Evolutionary conservation across 2,797 vertebrate species (phyloP), one percentile per base, ranked within the genome.

Genomic region (Hydrocynus forskahlii): DNA sequence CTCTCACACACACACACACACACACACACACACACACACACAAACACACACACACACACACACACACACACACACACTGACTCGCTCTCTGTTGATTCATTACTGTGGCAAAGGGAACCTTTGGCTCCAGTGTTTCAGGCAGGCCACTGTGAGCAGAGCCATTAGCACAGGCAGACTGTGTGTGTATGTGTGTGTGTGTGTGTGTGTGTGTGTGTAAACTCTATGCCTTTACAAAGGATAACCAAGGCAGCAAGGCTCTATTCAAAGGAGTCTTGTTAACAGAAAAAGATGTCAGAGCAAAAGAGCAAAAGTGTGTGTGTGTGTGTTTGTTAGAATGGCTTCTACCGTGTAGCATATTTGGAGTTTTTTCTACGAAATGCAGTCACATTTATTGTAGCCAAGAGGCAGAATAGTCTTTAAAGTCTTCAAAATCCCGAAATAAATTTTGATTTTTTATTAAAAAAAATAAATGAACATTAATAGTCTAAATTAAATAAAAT

Each of bases 181-280:
- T 35, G 5, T 48, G 40, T 21, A 45, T 57, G 60, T 23, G n/a
- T 12, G 21, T 38, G 5, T 77, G 59, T 62, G n/a, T 62, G 40
- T 73, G 10, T 64, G 72, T 59, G 54, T 74, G 73, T 38, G 25
- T 60, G 48, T 72, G 63, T 74, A 68, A 40, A 40, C 25, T 45
- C 62, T 35, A 7, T 62, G 29, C 35, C 23, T 78, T 74, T 82
- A 35, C 62, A 82, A 67, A 64, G 54, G 52, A 35, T 29, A 64
- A 5, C 69, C 60, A 74, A n/a, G 57, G 62, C 50, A 66, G 69
- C 73, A 71, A 68, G 74, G 75, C 70, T 48, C 25, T 71, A 78
- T 82, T 78, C 69, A 73, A 66, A 78, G 62, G 69, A 59, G 69
- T 78, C 68, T 67, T 40, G 73, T 74, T 82, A 78, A 69, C 59